Evolutionary conservation across 2,113 vertebrate genomes (phyloP).

Genomic region (Bagarius yarrelli): DNA sequence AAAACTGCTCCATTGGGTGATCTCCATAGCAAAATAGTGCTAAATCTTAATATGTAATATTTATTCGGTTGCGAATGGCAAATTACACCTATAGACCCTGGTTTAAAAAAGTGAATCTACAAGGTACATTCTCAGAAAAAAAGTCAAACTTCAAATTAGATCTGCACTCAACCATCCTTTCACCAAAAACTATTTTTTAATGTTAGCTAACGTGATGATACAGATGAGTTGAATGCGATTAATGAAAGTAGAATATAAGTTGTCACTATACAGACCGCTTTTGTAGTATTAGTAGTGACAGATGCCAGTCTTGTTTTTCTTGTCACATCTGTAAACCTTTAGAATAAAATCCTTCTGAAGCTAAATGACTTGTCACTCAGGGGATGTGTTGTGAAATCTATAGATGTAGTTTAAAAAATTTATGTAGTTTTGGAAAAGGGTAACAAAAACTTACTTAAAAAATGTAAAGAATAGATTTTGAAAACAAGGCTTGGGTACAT

Average conservation of each 20-base stretch:
- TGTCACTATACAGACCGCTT: not conserved
- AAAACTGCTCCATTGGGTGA: slow-evolving; percentile 18
- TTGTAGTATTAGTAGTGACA: not conserved
- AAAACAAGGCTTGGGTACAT: not conserved
- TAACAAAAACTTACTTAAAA: no score
- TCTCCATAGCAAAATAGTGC: not conserved
- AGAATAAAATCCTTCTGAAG: not conserved
- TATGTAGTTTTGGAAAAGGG: not conserved
- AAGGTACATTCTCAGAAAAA: not conserved
- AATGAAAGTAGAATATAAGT: not conserved
- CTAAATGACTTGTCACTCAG: not conserved
- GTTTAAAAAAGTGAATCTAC: not conserved
- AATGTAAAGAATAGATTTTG: not conserved
- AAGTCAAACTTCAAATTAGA: no score
- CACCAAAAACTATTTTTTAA: not conserved
- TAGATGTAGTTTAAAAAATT: not conserved
- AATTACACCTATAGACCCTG: not conserved
- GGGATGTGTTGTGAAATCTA: not conserved
- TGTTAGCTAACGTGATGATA: not conserved
- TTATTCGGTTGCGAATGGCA: not conserved
- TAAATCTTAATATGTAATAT: slow-evolving; percentile 7
- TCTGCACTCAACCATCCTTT: not conserved
- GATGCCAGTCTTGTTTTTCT: not conserved
- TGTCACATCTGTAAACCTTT: not conserved
- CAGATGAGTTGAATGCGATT: not conserved